phyloP scores from a whole-genome alignment of 2,797 vertebrate genomes.

The Peromyscus attwateri region DNA sequence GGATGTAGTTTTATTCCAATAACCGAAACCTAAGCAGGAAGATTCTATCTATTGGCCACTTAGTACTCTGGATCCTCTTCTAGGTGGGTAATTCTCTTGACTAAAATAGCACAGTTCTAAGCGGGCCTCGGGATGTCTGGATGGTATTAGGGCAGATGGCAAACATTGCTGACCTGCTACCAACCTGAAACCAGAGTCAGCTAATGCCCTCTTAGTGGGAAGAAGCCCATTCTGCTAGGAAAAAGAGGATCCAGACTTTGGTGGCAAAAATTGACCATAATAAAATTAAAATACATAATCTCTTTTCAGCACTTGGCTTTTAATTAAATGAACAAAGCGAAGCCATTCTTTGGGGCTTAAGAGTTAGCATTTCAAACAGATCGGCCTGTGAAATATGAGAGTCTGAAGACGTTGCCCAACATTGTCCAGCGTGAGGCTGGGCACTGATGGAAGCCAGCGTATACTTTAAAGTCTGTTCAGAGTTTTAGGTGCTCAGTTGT shows the following conservation, averaged over 20 bases:
- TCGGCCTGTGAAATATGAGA: background rate
- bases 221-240: background rate
- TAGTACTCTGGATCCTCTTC: slow-evolving; percentile 30
- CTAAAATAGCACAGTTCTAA: slow-evolving; percentile 29
- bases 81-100: slow-evolving; percentile 54
- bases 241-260: slow-evolving; percentile 19
- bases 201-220: background rate
- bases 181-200: slow-evolving; percentile 26
- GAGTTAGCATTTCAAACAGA: slow-evolving; percentile 39
- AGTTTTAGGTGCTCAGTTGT: background rate
- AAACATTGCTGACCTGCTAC: slow-evolving; percentile 49
- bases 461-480: background rate
- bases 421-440: slow-evolving; percentile 5
- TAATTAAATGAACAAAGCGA: slow-evolving; percentile 52
- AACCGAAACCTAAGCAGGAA: slow-evolving; percentile 22
- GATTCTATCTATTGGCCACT: background rate
- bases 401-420: slow-evolving; percentile 43
- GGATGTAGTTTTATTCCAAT: slow-evolving; percentile 16
- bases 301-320: slow-evolving; percentile 52
- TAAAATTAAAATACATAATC: slow-evolving; percentile 28
- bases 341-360: slow-evolving; percentile 12
- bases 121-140: background rate
- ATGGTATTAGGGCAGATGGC: background rate
- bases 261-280: slow-evolving; percentile 27
- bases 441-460: background rate